A percentile compares a stretch with the other conserved stretches of the same genome.
These are phyloP conservation scores for Tupiocoris notatus DNA, from an alignment of 2,888 invertebrate genomes.

Conservation along the genomic window DNA sequence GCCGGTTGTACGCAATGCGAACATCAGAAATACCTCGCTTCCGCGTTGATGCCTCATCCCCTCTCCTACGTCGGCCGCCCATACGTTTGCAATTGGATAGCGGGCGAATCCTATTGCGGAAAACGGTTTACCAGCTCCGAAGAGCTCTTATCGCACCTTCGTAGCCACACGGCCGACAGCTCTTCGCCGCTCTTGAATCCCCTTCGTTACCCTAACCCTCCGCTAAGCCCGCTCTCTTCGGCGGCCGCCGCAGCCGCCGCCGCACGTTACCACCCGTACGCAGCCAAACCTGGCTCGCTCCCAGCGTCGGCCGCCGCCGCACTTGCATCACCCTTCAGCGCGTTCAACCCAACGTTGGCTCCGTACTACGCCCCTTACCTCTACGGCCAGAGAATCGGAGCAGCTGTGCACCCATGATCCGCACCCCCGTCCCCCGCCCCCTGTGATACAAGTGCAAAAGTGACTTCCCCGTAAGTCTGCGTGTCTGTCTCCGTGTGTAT, in stretches of 20 bases:
- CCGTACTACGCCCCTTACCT: slow-evolving; percentile 87
- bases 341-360: slow-evolving; percentile 68
- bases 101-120: slow-evolving; percentile 86
- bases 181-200: slow-evolving; percentile 55
- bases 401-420: slow-evolving; percentile 55
- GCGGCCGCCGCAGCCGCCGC: slow-evolving; percentile 54
- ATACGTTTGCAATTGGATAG: slow-evolving; percentile 94
- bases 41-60: slow-evolving; percentile 65
- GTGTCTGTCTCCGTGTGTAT: slow-evolving; percentile 20
- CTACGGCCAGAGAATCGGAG: slow-evolving; percentile 80
- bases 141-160: slow-evolving; percentile 86
- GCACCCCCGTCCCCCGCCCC: slow-evolving; percentile 27
- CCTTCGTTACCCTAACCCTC: slow-evolving; percentile 87
- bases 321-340: slow-evolving; percentile 63
- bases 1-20: slow-evolving; percentile 95
- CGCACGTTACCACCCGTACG: slow-evolving; percentile 88
- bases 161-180: slow-evolving; percentile 80
- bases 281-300: slow-evolving; percentile 74
- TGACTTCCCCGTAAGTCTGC: slow-evolving; percentile 31
- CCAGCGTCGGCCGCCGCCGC: slow-evolving; percentile 54
- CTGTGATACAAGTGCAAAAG: slow-evolving; percentile 44
- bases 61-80: slow-evolving; percentile 70
- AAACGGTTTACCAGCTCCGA: slow-evolving; percentile 90
- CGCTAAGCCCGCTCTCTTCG: slow-evolving; percentile 64
- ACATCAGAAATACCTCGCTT: slow-evolving; percentile 81